These are phyloP conservation scores for Trissolcus japonicus DNA, from an alignment of 2,888 invertebrate genomes.

Conservation along the genomic window DNA sequence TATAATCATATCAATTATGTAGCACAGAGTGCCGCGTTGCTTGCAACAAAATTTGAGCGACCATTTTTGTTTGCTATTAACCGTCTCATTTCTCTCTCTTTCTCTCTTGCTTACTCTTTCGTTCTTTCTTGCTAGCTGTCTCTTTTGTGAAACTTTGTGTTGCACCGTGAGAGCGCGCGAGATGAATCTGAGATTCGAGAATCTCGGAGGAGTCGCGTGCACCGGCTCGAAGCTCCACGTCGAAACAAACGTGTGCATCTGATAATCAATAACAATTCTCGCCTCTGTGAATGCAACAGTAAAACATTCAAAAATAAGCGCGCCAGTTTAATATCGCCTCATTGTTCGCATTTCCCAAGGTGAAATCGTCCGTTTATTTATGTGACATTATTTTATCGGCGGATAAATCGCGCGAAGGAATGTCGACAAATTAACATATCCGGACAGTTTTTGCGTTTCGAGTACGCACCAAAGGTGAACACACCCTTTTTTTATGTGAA, in stretches of 20 bases:
- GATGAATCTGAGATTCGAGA: constrained; percentile 19
- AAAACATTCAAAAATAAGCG: constrained; percentile 25
- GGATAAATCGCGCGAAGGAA: constrained; percentile 17
- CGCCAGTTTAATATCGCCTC: constrained; percentile 17
- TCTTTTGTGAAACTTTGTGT: too few species aligned
- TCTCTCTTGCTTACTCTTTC: too few species aligned
- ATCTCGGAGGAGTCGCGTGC: constrained; percentile 12
- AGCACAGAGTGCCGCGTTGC: not conserved
- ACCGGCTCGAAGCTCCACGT: constrained; percentile 2
- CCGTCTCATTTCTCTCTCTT: too few species aligned
- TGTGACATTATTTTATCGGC: constrained; percentile 27
- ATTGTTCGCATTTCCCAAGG: constrained; percentile 23
- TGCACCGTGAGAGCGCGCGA: not conserved
- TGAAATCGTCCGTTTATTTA: constrained; percentile 23
- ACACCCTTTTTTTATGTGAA: too few species aligned
- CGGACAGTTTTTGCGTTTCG: too few species aligned
- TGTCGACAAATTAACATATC: constrained; percentile 12
- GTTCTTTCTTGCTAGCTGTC: too few species aligned
- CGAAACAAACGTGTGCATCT: constrained; percentile 16
- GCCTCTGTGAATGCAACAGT: constrained; percentile 11
- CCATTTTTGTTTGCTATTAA: too few species aligned
- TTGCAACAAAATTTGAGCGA: too few species aligned
- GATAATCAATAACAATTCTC: constrained; percentile 40
- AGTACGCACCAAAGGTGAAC: too few species aligned
- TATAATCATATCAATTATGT: constrained; percentile 25